A percentile compares a stretch with the other conserved stretches of the same genome.
Evolutionary conservation across 1,140 invertebrate species (phyloP).

Genomic region (Ostrea denselamellosa): DNA sequence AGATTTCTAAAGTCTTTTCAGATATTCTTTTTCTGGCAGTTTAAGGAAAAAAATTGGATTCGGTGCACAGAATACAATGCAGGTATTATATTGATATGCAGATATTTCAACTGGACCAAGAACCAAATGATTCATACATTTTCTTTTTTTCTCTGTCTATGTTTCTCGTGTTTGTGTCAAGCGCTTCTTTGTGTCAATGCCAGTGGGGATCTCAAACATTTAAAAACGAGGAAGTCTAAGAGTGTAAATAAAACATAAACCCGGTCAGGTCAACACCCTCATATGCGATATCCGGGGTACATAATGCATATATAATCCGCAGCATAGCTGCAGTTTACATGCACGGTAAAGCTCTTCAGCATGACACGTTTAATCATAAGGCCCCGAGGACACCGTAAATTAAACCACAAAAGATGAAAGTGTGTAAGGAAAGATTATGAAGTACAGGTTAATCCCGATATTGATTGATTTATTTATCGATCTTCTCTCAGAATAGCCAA

Average conservation of each 20-base stretch:
- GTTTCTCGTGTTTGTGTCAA: conserved; percentile 18
- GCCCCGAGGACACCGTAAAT: background rate
- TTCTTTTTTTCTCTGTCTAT: background rate
- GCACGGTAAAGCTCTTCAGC: background rate
- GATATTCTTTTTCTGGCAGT: no score
- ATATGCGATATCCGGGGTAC: conserved; percentile 30
- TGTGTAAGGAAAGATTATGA: conserved; percentile 6
- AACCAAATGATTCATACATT: conserved; percentile 8
- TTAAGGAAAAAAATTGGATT: no score
- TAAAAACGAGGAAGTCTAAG: conserved; percentile 31
- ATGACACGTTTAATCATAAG: background rate
- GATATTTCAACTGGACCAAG: background rate
- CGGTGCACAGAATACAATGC: background rate
- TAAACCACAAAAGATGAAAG: conserved; percentile 30
- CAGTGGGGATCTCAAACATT: conserved; percentile 13
- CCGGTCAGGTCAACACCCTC: conserved; percentile 13
- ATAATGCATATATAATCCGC: conserved; percentile 18
- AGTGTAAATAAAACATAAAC: conserved; percentile 35
- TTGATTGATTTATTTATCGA: conserved; percentile 31
- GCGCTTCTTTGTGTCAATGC: conserved; percentile 15
- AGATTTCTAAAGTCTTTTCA: no score
- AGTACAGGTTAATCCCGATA: conserved; percentile 29
- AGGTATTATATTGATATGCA: conserved; percentile 17
- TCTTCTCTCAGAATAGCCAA: background rate
- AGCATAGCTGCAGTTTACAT: conserved; percentile 2